Conservation (phyloP, 1,140 invertebrate species). For the Scaptomyza graminum region DNA sequence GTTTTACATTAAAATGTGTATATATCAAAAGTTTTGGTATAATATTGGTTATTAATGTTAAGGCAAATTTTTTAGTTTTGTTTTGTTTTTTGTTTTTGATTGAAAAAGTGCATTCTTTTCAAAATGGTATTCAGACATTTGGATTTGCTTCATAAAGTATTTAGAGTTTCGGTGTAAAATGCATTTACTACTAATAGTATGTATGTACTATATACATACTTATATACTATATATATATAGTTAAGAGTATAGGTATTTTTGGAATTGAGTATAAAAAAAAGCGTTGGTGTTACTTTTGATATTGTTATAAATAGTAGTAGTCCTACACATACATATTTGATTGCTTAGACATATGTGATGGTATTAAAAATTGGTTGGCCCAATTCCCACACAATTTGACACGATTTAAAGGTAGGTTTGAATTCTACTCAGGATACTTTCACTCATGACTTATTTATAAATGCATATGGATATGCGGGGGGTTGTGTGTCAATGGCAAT, state of each 20-base stretch:
- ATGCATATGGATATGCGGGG: background rate
- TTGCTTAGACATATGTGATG: constrained; percentile 29
- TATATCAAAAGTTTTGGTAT: constrained; percentile 61
- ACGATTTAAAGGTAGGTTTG: constrained; percentile 28
- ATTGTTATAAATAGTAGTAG: constrained; percentile 23
- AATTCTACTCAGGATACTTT: constrained; percentile 10
- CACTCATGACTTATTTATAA: background rate
- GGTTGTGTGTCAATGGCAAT: background rate
- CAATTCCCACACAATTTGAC: constrained; percentile 37
- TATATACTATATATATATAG: background rate
- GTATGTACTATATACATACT: background rate
- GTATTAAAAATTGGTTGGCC: constrained; percentile 20
- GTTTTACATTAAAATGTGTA: constrained; percentile 50
- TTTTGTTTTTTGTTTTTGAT: constrained; percentile 25
- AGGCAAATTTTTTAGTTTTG: constrained; percentile 45
- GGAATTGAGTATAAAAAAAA: constrained; percentile 34
- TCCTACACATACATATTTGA: constrained; percentile 11
- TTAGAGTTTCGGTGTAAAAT: constrained; percentile 37
- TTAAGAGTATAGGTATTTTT: constrained; percentile 20
- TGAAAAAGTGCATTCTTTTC: constrained; percentile 58
- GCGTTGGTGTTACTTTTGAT: constrained; percentile 37
- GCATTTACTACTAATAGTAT: constrained; percentile 5
- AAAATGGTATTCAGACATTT: constrained; percentile 62
- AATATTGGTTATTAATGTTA: constrained; percentile 53
- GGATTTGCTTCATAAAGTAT: constrained; percentile 60